phyloP scores from a whole-genome alignment of 2,888 invertebrate species.

The Pelosia muscerda region DNA sequence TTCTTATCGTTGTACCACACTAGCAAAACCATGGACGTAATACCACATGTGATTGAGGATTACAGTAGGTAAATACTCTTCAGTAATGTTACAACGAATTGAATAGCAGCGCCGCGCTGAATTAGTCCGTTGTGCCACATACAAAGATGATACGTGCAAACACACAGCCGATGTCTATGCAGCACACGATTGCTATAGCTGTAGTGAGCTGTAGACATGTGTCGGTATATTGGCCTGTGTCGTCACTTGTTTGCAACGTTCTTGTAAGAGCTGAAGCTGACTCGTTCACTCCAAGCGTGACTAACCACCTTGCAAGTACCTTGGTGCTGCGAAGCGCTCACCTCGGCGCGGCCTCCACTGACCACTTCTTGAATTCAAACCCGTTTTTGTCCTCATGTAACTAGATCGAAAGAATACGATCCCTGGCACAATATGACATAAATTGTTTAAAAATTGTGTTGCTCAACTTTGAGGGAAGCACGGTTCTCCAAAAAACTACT shows the following conservation, averaged over 20 bases:
- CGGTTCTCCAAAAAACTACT: neutral
- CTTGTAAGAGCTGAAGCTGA: constrained; percentile 66
- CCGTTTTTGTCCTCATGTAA: constrained; percentile 69
- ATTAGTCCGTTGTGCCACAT: constrained; percentile 43
- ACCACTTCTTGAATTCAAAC: constrained; percentile 80
- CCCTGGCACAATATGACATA: constrained; percentile 2
- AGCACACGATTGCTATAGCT: constrained; percentile 23
- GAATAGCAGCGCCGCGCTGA: constrained; percentile 16
- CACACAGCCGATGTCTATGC: constrained; percentile 3
- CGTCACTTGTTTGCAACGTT: constrained; percentile 67
- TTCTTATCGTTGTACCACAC: neutral
- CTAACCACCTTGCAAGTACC: constrained; percentile 72
- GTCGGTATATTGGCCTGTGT: constrained; percentile 52
- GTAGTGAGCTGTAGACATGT: constrained; percentile 11
- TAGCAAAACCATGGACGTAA: neutral
- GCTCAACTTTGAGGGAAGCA: no score
- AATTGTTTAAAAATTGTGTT: constrained; percentile 9
- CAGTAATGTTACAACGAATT: neutral
- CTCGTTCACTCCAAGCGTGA: constrained; percentile 80
- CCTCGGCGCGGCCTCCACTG: constrained; percentile 79
- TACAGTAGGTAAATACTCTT: neutral
- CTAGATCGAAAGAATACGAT: constrained; percentile 61
- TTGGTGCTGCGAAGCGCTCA: constrained; percentile 72
- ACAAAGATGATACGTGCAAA: constrained; percentile 29
- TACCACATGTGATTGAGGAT: neutral